These are phyloP conservation scores for Allacma fusca DNA, from an alignment of 2,888 invertebrate genomes.

Conservation along the genomic window DNA sequence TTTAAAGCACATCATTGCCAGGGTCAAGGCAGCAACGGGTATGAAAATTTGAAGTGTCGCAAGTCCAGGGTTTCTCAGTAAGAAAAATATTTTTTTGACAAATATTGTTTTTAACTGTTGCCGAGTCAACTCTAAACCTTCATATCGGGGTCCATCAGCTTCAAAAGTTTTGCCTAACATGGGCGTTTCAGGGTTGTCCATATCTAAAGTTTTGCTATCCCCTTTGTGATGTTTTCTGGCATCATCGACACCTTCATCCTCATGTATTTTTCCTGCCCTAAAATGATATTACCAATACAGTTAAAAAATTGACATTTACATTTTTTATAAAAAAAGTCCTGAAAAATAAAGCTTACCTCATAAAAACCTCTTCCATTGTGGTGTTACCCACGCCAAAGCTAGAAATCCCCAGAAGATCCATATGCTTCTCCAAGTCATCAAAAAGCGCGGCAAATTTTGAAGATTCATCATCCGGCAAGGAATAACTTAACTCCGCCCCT, in stretches of 20 bases:
- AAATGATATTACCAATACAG: neutral
- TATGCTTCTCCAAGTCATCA: conserved; percentile 72
- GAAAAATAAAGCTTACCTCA: conserved; percentile 65
- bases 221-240: neutral
- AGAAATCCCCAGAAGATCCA: conserved; percentile 71
- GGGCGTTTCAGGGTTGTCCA: too few relatives aligned
- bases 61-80: conserved; percentile 64
- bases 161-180: too few relatives aligned
- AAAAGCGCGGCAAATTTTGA: conserved; percentile 75
- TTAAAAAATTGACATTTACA: neutral
- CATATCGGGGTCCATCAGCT: conserved; percentile 28
- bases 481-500: conserved; percentile 78
- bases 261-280: neutral
- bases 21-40: conserved; percentile 69
- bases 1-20: conserved; percentile 66
- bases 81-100: conserved; percentile 65
- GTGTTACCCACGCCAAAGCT: conserved; percentile 86
- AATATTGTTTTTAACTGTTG: conserved; percentile 67
- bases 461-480: conserved; percentile 72
- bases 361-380: conserved; percentile 88
- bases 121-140: conserved; percentile 56
- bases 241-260: neutral
- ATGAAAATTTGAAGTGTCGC: conserved; percentile 70
- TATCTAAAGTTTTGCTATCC: neutral
- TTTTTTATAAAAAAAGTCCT: neutral